Percentiles rank a stretch among this genome's conserved stretches.
Conservation (phyloP, 2,888 invertebrate species). For the Dioctria linearis region DNA sequence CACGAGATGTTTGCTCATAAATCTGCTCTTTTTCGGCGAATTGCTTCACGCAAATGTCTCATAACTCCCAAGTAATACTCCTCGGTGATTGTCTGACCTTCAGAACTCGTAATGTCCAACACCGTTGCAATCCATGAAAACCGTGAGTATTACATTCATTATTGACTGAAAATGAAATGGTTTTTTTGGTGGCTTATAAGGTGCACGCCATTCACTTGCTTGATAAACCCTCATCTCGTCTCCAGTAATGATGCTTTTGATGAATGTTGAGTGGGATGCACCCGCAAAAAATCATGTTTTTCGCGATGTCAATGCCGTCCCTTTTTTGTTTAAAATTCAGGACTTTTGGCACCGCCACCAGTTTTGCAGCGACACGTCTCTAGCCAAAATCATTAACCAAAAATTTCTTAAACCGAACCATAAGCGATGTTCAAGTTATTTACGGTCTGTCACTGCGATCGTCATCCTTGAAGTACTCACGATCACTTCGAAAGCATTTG, state of each 20-base stretch:
- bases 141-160: constrained; percentile 55
- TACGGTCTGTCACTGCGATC: constrained; percentile 55
- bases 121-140: too few species aligned
- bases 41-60: constrained; percentile 60
- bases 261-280: too few species aligned
- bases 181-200: too few species aligned
- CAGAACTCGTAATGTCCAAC: too few species aligned
- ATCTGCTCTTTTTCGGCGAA: constrained; percentile 59
- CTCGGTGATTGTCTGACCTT: constrained; percentile 20
- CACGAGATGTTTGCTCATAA: background rate
- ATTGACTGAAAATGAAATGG: constrained; percentile 56
- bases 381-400: constrained; percentile 14
- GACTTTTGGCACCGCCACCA: constrained; percentile 25
- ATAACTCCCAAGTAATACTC: background rate
- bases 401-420: constrained; percentile 48
- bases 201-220: too few species aligned
- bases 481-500: constrained; percentile 49
- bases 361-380: background rate
- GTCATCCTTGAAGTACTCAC: constrained; percentile 57
- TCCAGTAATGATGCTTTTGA: too few species aligned
- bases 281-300: too few species aligned
- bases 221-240: too few species aligned
- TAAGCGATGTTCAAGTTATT: constrained; percentile 53
- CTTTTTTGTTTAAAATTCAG: constrained; percentile 8
- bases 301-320: constrained; percentile 4